Evolutionary conservation across 2,797 vertebrate genomes (phyloP).

Genomic region (Sebastes nivosus): DNA sequence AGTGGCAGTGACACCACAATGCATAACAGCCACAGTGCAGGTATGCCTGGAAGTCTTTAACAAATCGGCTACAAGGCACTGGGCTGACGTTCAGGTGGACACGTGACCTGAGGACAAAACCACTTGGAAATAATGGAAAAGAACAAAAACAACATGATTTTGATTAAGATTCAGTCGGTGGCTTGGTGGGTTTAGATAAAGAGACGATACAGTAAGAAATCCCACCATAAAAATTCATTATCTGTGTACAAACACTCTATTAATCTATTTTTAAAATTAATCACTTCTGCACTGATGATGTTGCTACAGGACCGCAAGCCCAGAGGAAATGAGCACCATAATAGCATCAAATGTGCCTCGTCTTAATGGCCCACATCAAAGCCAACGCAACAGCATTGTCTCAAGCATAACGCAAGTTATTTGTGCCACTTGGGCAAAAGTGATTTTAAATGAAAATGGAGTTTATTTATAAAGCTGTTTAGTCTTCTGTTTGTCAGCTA

Average conservation of each 20-base stretch:
- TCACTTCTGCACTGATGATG: slow-evolving; percentile 67
- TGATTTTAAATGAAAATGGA: slow-evolving; percentile 62
- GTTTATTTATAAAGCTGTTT: slow-evolving; percentile 64
- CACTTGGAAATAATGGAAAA: neutral
- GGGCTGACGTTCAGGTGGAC: neutral
- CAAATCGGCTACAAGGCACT: slow-evolving; percentile 4
- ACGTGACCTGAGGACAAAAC: neutral
- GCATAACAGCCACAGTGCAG: slow-evolving; percentile 14
- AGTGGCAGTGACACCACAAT: slow-evolving; percentile 19
- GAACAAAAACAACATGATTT: neutral
- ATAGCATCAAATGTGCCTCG: slow-evolving; percentile 72
- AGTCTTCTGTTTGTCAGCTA: slow-evolving; percentile 51
- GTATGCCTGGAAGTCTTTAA: slow-evolving; percentile 13
- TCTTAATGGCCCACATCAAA: slow-evolving; percentile 77
- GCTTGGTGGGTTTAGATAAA: slow-evolving; percentile 27
- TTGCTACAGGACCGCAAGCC: slow-evolving; percentile 62
- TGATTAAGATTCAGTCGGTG: slow-evolving; percentile 39
- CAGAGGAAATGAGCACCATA: slow-evolving; percentile 71
- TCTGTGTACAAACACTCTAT: slow-evolving; percentile 56
- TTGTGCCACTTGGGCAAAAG: slow-evolving; percentile 62
- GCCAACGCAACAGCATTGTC: slow-evolving; percentile 59
- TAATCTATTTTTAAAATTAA: slow-evolving; percentile 77
- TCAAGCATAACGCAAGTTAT: slow-evolving; percentile 54
- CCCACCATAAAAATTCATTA: slow-evolving; percentile 50
- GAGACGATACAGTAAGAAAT: slow-evolving; percentile 17